Percentiles rank a stretch among this genome's conserved stretches.
Conservation (phyloP, 2,888 invertebrate genomes). For the Hyles lineata region DNA sequence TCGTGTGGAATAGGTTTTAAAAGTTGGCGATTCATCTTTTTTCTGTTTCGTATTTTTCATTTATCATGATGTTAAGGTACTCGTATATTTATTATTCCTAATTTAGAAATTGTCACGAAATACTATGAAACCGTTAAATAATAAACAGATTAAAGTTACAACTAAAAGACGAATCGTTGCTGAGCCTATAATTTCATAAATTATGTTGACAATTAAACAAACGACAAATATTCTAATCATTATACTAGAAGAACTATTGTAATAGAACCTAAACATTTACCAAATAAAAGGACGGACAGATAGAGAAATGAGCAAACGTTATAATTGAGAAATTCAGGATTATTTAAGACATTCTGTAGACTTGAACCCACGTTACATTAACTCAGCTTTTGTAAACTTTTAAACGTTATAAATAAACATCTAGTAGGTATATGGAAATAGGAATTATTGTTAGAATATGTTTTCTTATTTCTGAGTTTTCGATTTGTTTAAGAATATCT, state of each 20-base stretch:
- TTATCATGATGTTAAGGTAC: too few species aligned
- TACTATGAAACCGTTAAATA: too few species aligned
- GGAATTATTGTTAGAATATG: not conserved
- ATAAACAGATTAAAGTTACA: not conserved
- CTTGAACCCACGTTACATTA: not conserved
- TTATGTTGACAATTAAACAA: not conserved
- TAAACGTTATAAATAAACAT: not conserved
- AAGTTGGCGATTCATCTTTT: too few species aligned
- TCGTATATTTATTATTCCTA: too few species aligned
- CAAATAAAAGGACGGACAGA: constrained; percentile 72
- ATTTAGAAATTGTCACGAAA: too few species aligned
- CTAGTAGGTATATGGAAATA: not conserved
- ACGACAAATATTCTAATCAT: not conserved
- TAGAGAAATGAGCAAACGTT: constrained; percentile 72
- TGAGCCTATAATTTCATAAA: too few species aligned
- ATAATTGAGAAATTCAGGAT: constrained; percentile 40
- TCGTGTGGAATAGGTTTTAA: too few species aligned
- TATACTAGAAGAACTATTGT: constrained; percentile 11
- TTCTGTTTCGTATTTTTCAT: too few species aligned
- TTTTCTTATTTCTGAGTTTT: too few species aligned
- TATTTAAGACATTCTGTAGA: constrained; percentile 30
- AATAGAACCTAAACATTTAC: constrained; percentile 13
- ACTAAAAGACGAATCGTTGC: not conserved
- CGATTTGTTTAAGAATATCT: too few species aligned
- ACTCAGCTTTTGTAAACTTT: not conserved